A percentile compares a stretch with the other conserved stretches of the same genome.
Evolutionary conservation across 2,888 invertebrate genomes (phyloP).

Genomic region (Mythimna vitellina): DNA sequence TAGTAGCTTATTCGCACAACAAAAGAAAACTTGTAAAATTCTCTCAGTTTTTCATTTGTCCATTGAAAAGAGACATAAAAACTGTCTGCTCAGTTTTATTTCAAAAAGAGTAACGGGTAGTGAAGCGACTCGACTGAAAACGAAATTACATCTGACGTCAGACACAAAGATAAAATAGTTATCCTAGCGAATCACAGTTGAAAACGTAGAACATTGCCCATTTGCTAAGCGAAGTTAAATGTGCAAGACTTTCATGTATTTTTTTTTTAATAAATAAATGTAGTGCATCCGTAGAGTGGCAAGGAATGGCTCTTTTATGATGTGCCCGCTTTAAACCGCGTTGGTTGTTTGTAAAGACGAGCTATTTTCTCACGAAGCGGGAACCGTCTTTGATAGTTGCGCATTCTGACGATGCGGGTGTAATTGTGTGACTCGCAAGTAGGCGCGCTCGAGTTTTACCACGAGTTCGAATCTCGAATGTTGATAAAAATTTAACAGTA

Average conservation of each 20-base stretch:
- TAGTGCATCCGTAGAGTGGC: slow-evolving; percentile 69
- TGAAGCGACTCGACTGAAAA: slow-evolving; percentile 53
- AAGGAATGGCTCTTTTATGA: slow-evolving; percentile 67
- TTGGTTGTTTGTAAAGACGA: slow-evolving; percentile 50
- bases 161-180: slow-evolving; percentile 53
- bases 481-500: not conserved
- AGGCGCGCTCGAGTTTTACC: slow-evolving; percentile 37
- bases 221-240: slow-evolving; percentile 62
- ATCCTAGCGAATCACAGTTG: slow-evolving; percentile 57
- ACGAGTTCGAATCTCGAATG: slow-evolving; percentile 33
- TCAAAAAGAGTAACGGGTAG: slow-evolving; percentile 46
- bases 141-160: slow-evolving; percentile 55
- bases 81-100: slow-evolving; percentile 53
- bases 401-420: slow-evolving; percentile 63
- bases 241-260: slow-evolving; percentile 58
- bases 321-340: slow-evolving; percentile 53
- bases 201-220: slow-evolving; percentile 64
- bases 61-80: slow-evolving; percentile 37
- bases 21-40: slow-evolving; percentile 23
- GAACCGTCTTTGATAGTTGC: slow-evolving; percentile 61
- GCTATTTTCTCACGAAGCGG: slow-evolving; percentile 68
- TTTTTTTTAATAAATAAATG: slow-evolving; percentile 74
- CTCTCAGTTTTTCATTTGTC: slow-evolving; percentile 30
- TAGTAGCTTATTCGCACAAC: not conserved
- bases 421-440: slow-evolving; percentile 66